A percentile compares a stretch with the other conserved stretches of the same genome.
These are phyloP conservation scores for Papilio polyxenes DNA, from an alignment of 1,140 invertebrate species.

Conservation along the genomic window DNA sequence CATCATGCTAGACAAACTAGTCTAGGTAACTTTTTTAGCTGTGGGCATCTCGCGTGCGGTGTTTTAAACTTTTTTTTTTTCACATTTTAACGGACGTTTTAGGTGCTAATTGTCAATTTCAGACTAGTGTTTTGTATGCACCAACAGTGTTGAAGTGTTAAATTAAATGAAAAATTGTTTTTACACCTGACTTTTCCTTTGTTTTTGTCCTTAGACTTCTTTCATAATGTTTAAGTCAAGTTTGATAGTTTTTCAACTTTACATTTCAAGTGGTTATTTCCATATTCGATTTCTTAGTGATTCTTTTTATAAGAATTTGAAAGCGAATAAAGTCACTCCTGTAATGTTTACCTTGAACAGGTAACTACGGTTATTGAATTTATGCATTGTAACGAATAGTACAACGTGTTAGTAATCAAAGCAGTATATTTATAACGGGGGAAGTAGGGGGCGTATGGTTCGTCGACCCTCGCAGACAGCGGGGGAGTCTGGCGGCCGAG, in stretches of 20 bases:
- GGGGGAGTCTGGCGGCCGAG: background rate
- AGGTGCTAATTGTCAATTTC: background rate
- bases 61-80: background rate
- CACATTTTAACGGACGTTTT: background rate
- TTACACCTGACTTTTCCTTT: background rate
- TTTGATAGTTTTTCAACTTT: too few relatives aligned
- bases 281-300: too few relatives aligned
- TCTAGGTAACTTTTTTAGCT: background rate
- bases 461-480: conserved; percentile 30
- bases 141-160: background rate
- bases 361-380: too few relatives aligned
- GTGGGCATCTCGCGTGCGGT: background rate
- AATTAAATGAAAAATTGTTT: background rate
- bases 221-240: too few relatives aligned
- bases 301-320: too few relatives aligned
- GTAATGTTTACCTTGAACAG: too few relatives aligned
- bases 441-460: conserved; percentile 4
- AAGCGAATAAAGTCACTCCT: too few relatives aligned
- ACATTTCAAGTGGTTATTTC: too few relatives aligned
- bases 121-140: background rate
- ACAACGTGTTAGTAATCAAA: conserved; percentile 7
- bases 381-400: background rate
- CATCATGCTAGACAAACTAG: background rate
- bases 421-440: conserved; percentile 18
- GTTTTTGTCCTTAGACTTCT: too few relatives aligned